Evolutionary conservation across 2,113 vertebrate genomes (phyloP).

Genomic region (Oostethus manadensis): DNA sequence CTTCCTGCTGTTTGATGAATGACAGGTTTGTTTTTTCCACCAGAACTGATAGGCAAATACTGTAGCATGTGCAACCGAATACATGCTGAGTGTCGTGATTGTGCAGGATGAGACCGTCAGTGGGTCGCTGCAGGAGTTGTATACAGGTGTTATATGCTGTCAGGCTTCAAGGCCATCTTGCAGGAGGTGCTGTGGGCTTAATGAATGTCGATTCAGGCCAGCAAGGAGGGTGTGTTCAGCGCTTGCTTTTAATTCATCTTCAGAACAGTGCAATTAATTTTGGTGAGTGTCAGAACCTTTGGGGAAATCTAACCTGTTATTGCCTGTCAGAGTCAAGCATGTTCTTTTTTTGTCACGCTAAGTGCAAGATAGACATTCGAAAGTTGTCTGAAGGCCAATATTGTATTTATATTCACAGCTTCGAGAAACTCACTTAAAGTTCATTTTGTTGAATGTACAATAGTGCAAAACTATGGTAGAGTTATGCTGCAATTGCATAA

Average conservation of each 20-base stretch:
- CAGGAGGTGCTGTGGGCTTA: constrained; percentile 45
- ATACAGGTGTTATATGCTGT: constrained; percentile 24
- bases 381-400: constrained; percentile 52
- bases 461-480: not conserved
- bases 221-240: constrained; percentile 40
- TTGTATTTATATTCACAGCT: constrained; percentile 36
- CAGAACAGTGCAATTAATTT: constrained; percentile 66
- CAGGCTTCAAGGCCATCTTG: constrained; percentile 49
- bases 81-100: constrained; percentile 1
- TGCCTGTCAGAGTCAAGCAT: constrained; percentile 44
- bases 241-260: constrained; percentile 66
- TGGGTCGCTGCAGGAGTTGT: constrained; percentile 9
- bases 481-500: not conserved
- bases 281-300: constrained; percentile 56
- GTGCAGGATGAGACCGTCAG: not conserved
- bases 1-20: constrained; percentile 37
- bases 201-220: constrained; percentile 58
- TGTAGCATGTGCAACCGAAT: constrained; percentile 14
- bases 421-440: constrained; percentile 18
- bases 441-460: constrained; percentile 29
- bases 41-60: not conserved
- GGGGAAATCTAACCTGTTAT: constrained; percentile 70
- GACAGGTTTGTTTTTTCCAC: constrained; percentile 5
- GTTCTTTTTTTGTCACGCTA: constrained; percentile 44
- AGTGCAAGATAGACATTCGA: constrained; percentile 42